Percentiles rank a stretch among this genome's conserved stretches.
Conservation (phyloP, 2,113 vertebrate species). For the Brachionichthys hirsutus region DNA sequence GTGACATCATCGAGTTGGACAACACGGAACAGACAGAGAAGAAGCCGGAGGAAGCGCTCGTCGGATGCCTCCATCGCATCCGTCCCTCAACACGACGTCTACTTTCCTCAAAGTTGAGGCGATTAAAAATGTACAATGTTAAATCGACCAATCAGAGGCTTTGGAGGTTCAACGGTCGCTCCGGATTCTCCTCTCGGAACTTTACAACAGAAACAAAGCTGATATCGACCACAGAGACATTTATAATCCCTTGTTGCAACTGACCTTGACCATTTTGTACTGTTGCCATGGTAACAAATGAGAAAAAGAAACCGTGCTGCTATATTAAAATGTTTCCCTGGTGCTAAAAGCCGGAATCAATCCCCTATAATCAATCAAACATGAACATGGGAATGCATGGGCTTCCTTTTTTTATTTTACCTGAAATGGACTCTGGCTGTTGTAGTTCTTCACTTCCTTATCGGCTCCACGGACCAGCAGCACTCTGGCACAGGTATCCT, state of each 20-base stretch:
- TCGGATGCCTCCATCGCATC: too few species aligned
- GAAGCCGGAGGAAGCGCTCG: too few species aligned
- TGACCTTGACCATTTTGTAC: conserved; percentile 46
- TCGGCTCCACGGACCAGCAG: conserved; percentile 89
- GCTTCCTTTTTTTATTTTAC: conserved; percentile 62
- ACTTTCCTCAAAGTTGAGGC: not conserved
- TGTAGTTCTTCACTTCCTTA: conserved; percentile 95
- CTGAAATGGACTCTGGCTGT: conserved; percentile 95
- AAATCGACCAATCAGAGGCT: not conserved
- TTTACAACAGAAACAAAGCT: not conserved
- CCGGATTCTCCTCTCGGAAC: not conserved
- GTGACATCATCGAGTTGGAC: too few species aligned
- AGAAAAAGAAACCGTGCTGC: not conserved
- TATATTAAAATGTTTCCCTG: conserved; percentile 1
- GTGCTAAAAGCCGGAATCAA: conserved; percentile 9
- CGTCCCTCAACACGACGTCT: not conserved
- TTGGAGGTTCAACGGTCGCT: not conserved
- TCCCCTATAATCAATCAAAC: not conserved
- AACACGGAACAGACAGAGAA: too few species aligned
- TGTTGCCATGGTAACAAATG: conserved; percentile 63
- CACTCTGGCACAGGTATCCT: conserved; percentile 93
- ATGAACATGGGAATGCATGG: not conserved
- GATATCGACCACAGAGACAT: conserved; percentile 19
- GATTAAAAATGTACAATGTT: too few species aligned
- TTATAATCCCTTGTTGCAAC: conserved; percentile 14